Conservation (phyloP, 2,888 invertebrate species). For the Pyrrhia umbra region DNA sequence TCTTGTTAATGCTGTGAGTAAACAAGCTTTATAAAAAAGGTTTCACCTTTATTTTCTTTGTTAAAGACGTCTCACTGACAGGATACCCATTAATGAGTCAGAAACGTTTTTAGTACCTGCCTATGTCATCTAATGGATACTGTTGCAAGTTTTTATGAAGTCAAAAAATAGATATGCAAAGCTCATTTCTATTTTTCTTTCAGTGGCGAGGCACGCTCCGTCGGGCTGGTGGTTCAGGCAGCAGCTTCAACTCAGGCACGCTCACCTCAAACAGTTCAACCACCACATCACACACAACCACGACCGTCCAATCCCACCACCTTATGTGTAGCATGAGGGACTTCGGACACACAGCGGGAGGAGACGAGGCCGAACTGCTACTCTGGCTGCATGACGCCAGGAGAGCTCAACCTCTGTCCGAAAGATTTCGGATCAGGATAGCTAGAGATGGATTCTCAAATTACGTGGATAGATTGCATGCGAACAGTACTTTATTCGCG, state of each 20-base stretch:
- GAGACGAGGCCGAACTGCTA: conserved; percentile 97
- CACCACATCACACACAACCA: conserved; percentile 61
- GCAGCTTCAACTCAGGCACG: conserved; percentile 86
- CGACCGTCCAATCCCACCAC: conserved; percentile 88
- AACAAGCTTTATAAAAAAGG: not conserved
- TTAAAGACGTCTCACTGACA: not conserved
- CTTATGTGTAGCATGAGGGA: conserved; percentile 95
- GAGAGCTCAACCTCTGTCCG: conserved; percentile 95
- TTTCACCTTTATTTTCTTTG: not conserved
- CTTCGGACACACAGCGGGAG: conserved; percentile 96
- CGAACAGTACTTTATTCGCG: conserved; percentile 97
- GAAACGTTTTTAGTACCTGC: not conserved
- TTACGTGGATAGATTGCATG: conserved; percentile 96
- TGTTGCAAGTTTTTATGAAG: not conserved
- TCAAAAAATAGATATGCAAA: not conserved
- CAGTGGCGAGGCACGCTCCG: conserved; percentile 88
- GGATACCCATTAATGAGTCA: not conserved
- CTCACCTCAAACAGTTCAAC: conserved; percentile 75
- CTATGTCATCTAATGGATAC: not conserved
- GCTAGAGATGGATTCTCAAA: conserved; percentile 97
- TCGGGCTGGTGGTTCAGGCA: conserved; percentile 85
- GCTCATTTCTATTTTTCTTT: too few relatives aligned
- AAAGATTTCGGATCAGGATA: conserved; percentile 96
- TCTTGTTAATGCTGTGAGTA: not conserved
- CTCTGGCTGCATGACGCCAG: conserved; percentile 96